Percentiles rank a stretch among this genome's conserved stretches.
Evolutionary conservation across 2,797 vertebrate species (phyloP).

Genomic region (Notamacropus eugenii): DNA sequence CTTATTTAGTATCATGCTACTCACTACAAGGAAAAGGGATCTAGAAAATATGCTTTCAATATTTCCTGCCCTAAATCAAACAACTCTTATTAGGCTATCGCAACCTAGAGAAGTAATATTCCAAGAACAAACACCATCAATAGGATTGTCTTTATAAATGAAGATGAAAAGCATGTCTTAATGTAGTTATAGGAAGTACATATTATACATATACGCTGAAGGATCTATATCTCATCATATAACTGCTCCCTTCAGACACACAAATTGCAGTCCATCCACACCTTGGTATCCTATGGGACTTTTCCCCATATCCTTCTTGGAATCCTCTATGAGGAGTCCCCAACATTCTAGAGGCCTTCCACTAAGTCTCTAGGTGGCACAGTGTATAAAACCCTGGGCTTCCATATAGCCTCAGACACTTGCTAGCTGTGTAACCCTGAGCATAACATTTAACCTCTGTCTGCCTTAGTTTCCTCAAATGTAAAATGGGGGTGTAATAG

Average conservation of each 20-base stretch:
- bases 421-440: neutral
- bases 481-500: neutral
- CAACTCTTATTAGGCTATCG: neutral
- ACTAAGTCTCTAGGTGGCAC: neutral
- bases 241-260: neutral
- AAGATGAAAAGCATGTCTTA: neutral
- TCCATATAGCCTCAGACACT: neutral
- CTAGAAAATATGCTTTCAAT: neutral
- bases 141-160: neutral
- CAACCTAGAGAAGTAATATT: neutral
- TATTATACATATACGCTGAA: neutral
- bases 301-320: neutral
- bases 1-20: neutral
- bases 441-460: neutral
- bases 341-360: neutral
- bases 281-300: neutral
- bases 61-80: neutral
- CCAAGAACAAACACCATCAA: neutral
- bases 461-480: neutral
- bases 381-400: neutral
- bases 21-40: neutral
- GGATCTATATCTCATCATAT: neutral
- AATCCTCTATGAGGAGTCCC: neutral
- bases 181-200: neutral
- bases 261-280: neutral